phyloP scores from a whole-genome alignment of 1,140 invertebrate species.

The Drosophila tristis region DNA sequence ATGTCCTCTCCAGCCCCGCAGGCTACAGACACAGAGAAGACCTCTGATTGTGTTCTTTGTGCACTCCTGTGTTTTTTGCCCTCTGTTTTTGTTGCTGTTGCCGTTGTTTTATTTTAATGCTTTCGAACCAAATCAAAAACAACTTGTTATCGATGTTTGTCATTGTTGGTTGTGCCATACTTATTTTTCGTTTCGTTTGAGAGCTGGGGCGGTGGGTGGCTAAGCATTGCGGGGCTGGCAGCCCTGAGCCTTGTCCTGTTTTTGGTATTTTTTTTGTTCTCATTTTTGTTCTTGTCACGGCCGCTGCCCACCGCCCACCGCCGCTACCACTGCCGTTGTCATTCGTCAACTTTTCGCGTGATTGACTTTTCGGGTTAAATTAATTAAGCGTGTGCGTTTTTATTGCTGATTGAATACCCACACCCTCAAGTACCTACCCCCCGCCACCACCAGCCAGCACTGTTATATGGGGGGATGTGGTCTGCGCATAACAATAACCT shows the following conservation, averaged over 20 bases:
- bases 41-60: constrained; percentile 65
- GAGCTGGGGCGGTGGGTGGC: background rate
- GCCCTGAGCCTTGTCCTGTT: constrained; percentile 8
- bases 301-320: background rate
- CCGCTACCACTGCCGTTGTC: constrained; percentile 17
- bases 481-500: constrained; percentile 4
- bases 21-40: constrained; percentile 32
- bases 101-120: constrained; percentile 62
- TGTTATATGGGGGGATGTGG: constrained; percentile 5
- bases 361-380: constrained; percentile 78
- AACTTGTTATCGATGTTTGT: constrained; percentile 78
- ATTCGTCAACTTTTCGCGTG: constrained; percentile 69
- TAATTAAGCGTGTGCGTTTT: constrained; percentile 82
- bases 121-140: constrained; percentile 65
- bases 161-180: constrained; percentile 46
- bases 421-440: no score
- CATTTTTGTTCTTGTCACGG: no score
- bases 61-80: constrained; percentile 41
- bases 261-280: constrained; percentile 3
- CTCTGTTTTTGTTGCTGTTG: constrained; percentile 23
- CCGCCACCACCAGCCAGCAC: no score
- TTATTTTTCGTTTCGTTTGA: constrained; percentile 12
- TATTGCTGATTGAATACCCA: constrained; percentile 73
- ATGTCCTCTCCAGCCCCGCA: constrained; percentile 7
- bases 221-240: background rate